Percentiles rank a stretch among this genome's conserved stretches.
Evolutionary conservation across 2,113 vertebrate species (phyloP).

Genomic region (Phalacrocorax brasilianus): DNA sequence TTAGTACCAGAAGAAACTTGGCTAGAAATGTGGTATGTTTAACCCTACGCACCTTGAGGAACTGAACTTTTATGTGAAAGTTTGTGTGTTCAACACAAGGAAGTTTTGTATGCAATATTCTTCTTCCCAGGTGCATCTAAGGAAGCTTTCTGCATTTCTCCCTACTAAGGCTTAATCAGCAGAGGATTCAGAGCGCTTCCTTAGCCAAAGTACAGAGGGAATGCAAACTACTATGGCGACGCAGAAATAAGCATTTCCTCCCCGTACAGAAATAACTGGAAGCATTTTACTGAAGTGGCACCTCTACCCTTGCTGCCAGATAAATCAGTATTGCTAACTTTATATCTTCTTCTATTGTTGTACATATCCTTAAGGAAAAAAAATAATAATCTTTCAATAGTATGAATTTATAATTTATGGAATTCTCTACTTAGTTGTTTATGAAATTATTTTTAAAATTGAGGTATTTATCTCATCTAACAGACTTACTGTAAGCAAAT

Average conservation of each 20-base stretch:
- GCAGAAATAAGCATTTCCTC: neutral
- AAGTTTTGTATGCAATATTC: neutral
- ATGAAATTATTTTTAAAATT: neutral
- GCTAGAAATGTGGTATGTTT: neutral
- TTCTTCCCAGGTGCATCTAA: neutral
- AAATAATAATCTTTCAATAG: neutral
- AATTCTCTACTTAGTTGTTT: neutral
- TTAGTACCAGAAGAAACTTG: neutral
- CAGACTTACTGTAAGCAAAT: conserved; percentile 87
- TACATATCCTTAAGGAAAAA: neutral
- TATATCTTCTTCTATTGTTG: neutral
- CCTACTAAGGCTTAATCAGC: neutral
- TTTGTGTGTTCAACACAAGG: neutral
- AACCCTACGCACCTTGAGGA: neutral
- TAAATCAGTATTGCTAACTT: neutral
- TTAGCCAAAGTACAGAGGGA: neutral
- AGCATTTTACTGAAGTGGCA: neutral
- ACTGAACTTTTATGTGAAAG: neutral
- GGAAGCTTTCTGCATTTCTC: neutral
- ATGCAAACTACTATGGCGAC: neutral
- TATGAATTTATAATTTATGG: neutral
- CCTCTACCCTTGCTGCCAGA: neutral
- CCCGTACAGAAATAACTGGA: neutral
- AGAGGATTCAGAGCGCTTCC: neutral
- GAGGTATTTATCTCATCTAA: neutral